These are phyloP conservation scores for Synergus umbraculus DNA, from an alignment of 2,888 invertebrate genomes.

Conservation along the genomic window DNA sequence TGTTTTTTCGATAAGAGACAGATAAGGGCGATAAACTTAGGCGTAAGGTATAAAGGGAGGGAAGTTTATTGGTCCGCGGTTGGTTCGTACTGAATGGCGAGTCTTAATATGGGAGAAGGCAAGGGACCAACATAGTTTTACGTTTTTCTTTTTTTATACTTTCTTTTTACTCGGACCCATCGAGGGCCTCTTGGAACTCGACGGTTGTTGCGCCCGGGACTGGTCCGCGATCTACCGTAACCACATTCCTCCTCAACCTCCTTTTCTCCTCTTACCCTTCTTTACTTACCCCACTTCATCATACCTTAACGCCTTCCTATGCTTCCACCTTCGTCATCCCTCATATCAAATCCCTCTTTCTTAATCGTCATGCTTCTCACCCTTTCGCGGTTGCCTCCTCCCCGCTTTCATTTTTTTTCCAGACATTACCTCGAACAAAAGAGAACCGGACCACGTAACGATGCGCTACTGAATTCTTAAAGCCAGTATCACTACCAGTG, in stretches of 20 bases:
- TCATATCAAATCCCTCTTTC: constrained; percentile 29
- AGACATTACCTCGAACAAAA: constrained; percentile 40
- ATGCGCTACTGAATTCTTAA: constrained; percentile 37
- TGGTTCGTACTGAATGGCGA: constrained; percentile 37
- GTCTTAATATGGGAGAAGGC: constrained; percentile 25
- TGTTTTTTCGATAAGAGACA: constrained; percentile 28
- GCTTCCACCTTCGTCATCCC: constrained; percentile 35
- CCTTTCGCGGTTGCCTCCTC: constrained; percentile 24
- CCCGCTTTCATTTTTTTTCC: constrained; percentile 15
- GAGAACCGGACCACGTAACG: constrained; percentile 27
- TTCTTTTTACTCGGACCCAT: constrained; percentile 43
- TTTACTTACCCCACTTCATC: constrained; percentile 13
- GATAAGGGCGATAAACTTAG: constrained; percentile 26
- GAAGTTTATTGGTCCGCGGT: constrained; percentile 44
- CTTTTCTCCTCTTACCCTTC: constrained; percentile 31
- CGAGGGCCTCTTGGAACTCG: constrained; percentile 36
- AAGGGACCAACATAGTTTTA: constrained; percentile 15
- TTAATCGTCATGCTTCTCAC: constrained; percentile 40
- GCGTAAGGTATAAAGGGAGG: constrained; percentile 32
- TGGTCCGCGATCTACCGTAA: constrained; percentile 73
- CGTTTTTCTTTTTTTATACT: constrained; percentile 35
- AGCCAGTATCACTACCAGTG: constrained; percentile 13
- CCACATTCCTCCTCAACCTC: constrained; percentile 67
- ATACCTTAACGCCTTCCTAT: constrained; percentile 30
- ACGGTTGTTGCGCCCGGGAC: constrained; percentile 53